Conservation (phyloP, 2,113 vertebrate genomes). For the Tachysurus fulvidraco region DNA sequence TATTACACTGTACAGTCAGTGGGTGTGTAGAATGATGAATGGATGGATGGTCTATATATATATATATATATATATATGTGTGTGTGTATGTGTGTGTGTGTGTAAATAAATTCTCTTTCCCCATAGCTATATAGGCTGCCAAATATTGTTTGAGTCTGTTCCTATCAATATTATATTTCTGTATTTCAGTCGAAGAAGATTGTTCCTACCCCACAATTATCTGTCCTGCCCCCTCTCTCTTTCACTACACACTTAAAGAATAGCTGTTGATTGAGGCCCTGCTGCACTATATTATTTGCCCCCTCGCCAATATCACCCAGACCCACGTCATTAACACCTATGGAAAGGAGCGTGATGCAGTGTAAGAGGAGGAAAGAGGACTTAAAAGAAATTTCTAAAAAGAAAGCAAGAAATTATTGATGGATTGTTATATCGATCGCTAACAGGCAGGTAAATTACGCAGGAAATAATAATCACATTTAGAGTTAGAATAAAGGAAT, state of each 20-base stretch:
- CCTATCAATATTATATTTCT: background rate
- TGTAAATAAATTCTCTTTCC: background rate
- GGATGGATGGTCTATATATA: background rate
- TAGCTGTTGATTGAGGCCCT: conserved; percentile 45
- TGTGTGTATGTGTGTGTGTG: background rate
- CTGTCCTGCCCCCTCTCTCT: background rate
- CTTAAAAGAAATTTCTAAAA: background rate
- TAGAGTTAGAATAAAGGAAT: background rate
- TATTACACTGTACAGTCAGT: background rate
- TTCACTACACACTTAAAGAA: conserved; percentile 28
- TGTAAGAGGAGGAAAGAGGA: background rate
- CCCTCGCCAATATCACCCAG: background rate
- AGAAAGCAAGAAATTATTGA: background rate
- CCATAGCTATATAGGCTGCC: background rate
- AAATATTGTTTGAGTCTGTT: background rate
- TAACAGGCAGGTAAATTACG: background rate
- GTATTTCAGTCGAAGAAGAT: background rate
- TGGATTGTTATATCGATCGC: background rate
- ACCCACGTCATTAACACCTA: conserved; percentile 17
- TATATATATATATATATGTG: no score
- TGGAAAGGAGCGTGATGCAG: background rate
- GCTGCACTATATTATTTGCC: conserved; percentile 15
- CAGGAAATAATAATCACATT: background rate
- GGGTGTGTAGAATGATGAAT: background rate
- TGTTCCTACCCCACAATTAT: conserved; percentile 6